A percentile compares a stretch with the other conserved stretches of the same genome.
These are phyloP conservation scores for Platorchestia sp. DNA, from an alignment of 1,140 invertebrate genomes.

Conservation along the genomic window DNA sequence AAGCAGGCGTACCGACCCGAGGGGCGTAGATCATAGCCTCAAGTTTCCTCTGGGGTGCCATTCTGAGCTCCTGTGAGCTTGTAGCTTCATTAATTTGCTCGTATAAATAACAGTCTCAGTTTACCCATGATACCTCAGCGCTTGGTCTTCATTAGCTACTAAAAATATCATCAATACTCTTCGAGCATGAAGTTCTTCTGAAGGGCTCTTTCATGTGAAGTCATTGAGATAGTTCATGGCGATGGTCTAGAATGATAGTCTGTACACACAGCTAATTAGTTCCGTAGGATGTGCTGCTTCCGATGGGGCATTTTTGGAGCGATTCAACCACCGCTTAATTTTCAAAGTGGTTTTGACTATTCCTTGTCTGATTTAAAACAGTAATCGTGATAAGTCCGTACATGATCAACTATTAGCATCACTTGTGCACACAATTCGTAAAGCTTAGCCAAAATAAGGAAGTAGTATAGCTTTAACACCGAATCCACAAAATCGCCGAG, in stretches of 20 bases:
- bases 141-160: not conserved
- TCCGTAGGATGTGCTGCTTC: not conserved
- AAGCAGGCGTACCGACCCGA: not conserved
- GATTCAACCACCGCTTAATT: not conserved
- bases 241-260: not conserved
- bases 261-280: not conserved
- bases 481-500: not conserved
- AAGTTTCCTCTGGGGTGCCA: not conserved
- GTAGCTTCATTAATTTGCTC: slow-evolving; percentile 42
- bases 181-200: not conserved
- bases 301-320: not conserved
- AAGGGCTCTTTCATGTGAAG: slow-evolving; percentile 3
- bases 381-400: not conserved
- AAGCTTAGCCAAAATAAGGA: too few species aligned
- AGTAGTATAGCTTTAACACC: not conserved
- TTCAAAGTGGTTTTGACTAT: not conserved
- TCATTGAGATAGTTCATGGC: not conserved
- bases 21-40: slow-evolving; percentile 1
- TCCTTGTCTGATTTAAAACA: not conserved
- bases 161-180: not conserved
- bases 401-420: not conserved
- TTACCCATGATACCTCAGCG: not conserved
- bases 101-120: slow-evolving; percentile 48
- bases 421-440: too few species aligned
- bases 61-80: slow-evolving; percentile 21